Evolutionary conservation across 2,888 invertebrate genomes (phyloP), one percentile per base, ranked within the genome.

Genomic region (Clivina fossor): DNA sequence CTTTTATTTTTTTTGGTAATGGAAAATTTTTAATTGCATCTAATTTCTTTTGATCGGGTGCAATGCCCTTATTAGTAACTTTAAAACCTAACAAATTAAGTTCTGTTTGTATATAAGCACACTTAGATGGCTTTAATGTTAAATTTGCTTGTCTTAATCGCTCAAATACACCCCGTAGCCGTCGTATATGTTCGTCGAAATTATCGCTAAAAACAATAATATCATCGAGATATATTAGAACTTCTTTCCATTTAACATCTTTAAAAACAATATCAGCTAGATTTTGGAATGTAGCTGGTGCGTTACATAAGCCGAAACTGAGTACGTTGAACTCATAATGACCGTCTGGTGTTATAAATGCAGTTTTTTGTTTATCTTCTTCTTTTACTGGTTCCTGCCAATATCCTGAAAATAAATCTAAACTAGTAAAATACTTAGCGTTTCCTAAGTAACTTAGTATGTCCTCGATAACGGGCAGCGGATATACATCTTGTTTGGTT

Each of bases 291-390:
- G 61, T 61, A 1, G 43, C 54, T 2, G 64, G 64, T 4, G 63
- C 60, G 38, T 62, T 63, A 26, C 62, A 64, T 33, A 64, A 44
- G 1, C 64, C 66, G 43, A 64, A 65, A 22, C 58, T 56, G 30
- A 65, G 33, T 26, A 58, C 58, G 7, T 60, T 59, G 26, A 63
- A 66, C 47, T 61, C 56, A 24, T 53, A 64, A 33, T 59, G 54
- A 2, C 64, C 62, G 22, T 55, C 60, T 32, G 59, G 58, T 11
- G 58, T 61, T 7, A 58, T 49, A 43, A 63, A 64, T 5, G 63
- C 61, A 18, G 64, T 64, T 18, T 61, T 59, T 33, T 60, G 47
- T 24, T 61, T 60, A 20, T 50, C 49, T 4, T 35, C 13, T 38
- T 59, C 56, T 13, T 57, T 55, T 5, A 63, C 35, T 5, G 40